These are phyloP conservation scores for Maniola jurtina DNA, from an alignment of 1,140 invertebrate species.

Conservation along the genomic window DNA sequence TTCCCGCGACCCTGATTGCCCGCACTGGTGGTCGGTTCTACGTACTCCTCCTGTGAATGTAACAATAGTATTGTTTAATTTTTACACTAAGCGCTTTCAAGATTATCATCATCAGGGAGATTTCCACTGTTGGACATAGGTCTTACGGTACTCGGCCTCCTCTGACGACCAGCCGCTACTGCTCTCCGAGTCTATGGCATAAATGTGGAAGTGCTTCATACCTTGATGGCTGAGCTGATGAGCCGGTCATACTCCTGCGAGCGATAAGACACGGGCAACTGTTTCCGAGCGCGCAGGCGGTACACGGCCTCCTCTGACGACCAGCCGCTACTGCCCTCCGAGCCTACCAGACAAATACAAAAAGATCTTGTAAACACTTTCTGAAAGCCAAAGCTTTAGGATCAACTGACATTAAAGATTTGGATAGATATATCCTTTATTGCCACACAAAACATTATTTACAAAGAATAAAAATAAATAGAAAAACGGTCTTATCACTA, in stretches of 20 bases:
- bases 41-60: constrained; percentile 80
- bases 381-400: too few relatives aligned
- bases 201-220: constrained; percentile 36
- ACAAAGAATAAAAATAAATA: too few relatives aligned
- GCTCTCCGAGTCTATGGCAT: constrained; percentile 31
- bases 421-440: too few relatives aligned
- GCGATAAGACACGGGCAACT: constrained; percentile 88
- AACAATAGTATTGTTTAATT: neutral
- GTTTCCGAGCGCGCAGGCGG: constrained; percentile 86
- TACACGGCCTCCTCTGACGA: constrained; percentile 88
- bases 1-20: constrained; percentile 91
- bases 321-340: constrained; percentile 55
- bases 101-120: too few relatives aligned
- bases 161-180: constrained; percentile 77
- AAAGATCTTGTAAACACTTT: neutral
- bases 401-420: too few relatives aligned
- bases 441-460: too few relatives aligned
- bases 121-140: too few relatives aligned
- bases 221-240: constrained; percentile 94
- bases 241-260: constrained; percentile 96
- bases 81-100: neutral
- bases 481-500: too few relatives aligned
- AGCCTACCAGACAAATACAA: constrained; percentile 12
- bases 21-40: constrained; percentile 85
- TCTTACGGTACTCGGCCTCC: constrained; percentile 87